Base-by-base conservation (phyloP, 1,140 invertebrate species). In the Rhynchophorus ferrugineus region DNA sequence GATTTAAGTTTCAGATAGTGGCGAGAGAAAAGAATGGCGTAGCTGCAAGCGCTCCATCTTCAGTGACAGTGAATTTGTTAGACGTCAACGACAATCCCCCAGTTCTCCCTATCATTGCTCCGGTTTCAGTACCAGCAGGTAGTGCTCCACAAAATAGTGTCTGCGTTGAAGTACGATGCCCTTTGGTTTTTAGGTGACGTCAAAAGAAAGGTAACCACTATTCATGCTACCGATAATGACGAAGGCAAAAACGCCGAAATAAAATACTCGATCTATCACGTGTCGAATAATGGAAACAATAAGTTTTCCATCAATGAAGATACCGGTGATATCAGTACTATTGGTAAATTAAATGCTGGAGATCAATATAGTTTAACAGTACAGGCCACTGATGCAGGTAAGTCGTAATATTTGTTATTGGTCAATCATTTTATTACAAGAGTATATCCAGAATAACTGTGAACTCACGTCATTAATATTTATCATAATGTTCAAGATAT, bases 351-450 rank as follows among this genome's bases (percentile, higher is more conserved):
- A 0, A 80, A 84, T 61, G 85, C 89, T 0, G 90, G 89, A 0
- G 88, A 92, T 63, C 87, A 91, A 59, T 94, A 90, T 69, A 89
- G 85, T 63, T 82, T 93, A 8, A 92, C 89, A 1, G 80, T 93
- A 0, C 83, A 89, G 67, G 90, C 88, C 2, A 81, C 77, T 11
- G 83, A 86, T 63, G 76, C 76, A 3, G 51, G 51, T 47, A 45
- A 44, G 24, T 7, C 18, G 18, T 3, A 45, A 33, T 8, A 33
- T 8, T 8, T 33, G n/a, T 33, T 8, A n/a, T n/a, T n/a, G n/a
- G n/a, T n/a, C n/a, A n/a, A n/a, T n/a, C n/a, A n/a, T n/a, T n/a
- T n/a, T n/a, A n/a, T n/a, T n/a, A n/a, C n/a, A n/a, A n/a, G n/a
- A n/a, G n/a, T n/a, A n/a, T n/a, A n/a, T n/a, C n/a, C n/a, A n/a